Evolutionary conservation across 2,797 vertebrate genomes (phyloP), one percentile per base, ranked within the genome.

Genomic region (Rhadinocentrus ornatus): DNA sequence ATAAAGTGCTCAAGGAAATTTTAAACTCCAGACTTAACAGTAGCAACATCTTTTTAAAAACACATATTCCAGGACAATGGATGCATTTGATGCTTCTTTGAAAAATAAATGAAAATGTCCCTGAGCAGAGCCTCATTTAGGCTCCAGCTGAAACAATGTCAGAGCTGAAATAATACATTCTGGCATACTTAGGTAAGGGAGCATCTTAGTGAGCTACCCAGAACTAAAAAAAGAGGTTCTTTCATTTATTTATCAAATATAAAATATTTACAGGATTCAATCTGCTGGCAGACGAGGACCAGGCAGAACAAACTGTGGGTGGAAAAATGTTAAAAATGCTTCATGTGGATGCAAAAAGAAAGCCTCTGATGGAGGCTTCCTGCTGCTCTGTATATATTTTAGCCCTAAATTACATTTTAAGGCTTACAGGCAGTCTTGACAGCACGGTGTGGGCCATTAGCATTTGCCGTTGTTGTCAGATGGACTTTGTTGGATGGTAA

Each of bases 231-330:
- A 91, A 85, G 86, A 91, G 79, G 86, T 83, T 87, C 86, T 89
- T 93, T 93, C 77, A 93, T 92, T 92, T 93, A 93, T 93, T 93
- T 91, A 93, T 91, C 90, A 86, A 89, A 86, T 82, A 66, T 93
- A 58, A 93, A 93, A 92, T 91, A 93, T 93, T 89, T 85, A 93
- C 87, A 77, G 73, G 78, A 90, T 89, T 92, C 83, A 92, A 90
- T 91, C 72, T 86, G 82, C 89, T 78, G 81, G 87, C 79, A 87
- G 88, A 85, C 67, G 73, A 92, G 77, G 83, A 77, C 77, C 73
- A 68, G 67, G 79, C 82, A 80, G 87, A 86, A 82, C 82, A 85
- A 93, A 92, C 83, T 80, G 84, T 89, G 86, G 86, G 87, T 73
- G 83, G 83, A 88, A 84, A 80, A 80, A 74, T 79, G 52, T 37